Percentiles rank a stretch among this genome's conserved stretches.
These are phyloP conservation scores for Tromatobia lineatoria DNA, from an alignment of 2,888 invertebrate genomes.

Conservation along the genomic window DNA sequence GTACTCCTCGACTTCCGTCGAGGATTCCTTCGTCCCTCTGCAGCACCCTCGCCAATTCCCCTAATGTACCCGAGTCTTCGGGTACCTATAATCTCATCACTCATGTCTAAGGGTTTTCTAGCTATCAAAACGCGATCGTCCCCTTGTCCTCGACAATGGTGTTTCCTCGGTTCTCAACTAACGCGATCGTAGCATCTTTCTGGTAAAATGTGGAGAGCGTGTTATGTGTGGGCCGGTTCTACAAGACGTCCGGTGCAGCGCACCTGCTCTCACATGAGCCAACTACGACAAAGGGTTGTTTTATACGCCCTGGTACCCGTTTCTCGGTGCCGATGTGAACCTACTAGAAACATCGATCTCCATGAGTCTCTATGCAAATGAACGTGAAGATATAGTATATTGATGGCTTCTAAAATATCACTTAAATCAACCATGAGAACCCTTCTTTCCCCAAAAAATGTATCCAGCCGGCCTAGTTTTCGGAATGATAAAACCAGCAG, in stretches of 20 bases:
- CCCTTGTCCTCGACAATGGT: slow-evolving; percentile 29
- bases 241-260: slow-evolving; percentile 58
- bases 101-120: slow-evolving; percentile 63
- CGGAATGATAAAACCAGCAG: not conserved
- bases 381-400: not conserved
- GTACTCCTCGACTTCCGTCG: not conserved
- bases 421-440: not conserved
- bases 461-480: not conserved
- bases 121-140: slow-evolving; percentile 75
- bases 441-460: not conserved
- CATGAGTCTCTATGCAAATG: slow-evolving; percentile 10
- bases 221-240: slow-evolving; percentile 44
- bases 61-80: slow-evolving; percentile 27
- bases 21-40: not conserved
- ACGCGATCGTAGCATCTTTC: slow-evolving; percentile 11
- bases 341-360: not conserved
- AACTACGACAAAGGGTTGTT: slow-evolving; percentile 71
- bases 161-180: slow-evolving; percentile 6
- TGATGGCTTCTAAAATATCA: not conserved
- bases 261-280: slow-evolving; percentile 58
- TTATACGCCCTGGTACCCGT: slow-evolving; percentile 69
- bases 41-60: not conserved
- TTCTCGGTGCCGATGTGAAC: not conserved
- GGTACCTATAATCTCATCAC: slow-evolving; percentile 66
- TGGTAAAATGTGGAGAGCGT: slow-evolving; percentile 54